phyloP scores from a whole-genome alignment of 2,113 vertebrate species.

The Baryphthengus martii region DNA sequence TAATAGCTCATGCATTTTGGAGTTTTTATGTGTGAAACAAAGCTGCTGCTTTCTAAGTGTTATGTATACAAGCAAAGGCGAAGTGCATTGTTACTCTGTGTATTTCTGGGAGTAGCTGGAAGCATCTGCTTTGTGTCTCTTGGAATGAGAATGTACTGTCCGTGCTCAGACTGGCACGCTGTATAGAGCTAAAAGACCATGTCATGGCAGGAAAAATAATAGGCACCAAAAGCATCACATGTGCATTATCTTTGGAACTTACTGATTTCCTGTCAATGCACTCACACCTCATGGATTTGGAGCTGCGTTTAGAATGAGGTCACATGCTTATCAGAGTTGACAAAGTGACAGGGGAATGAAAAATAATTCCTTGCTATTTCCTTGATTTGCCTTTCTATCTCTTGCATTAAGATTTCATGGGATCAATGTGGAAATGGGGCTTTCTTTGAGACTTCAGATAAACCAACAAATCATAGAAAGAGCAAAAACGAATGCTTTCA shows the following conservation, averaged over 20 bases:
- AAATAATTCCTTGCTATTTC: slow-evolving; percentile 9
- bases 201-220: neutral
- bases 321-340: slow-evolving; percentile 34
- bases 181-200: neutral
- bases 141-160: slow-evolving; percentile 6
- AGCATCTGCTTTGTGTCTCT: slow-evolving; percentile 4
- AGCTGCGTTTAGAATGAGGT: slow-evolving; percentile 48
- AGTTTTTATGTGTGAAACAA: slow-evolving; percentile 24
- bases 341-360: slow-evolving; percentile 30
- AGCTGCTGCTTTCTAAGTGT: neutral
- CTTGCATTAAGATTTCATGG: neutral
- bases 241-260: slow-evolving; percentile 45
- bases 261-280: slow-evolving; percentile 54
- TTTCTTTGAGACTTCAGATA: neutral
- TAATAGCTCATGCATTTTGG: neutral
- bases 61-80: neutral
- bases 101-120: neutral
- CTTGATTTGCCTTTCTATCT: neutral
- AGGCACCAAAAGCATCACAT: neutral
- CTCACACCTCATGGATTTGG: slow-evolving; percentile 16
- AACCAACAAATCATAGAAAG: neutral
- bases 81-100: neutral
- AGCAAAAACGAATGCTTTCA: neutral
- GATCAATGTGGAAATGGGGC: neutral
- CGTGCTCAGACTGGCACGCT: neutral